A percentile compares a stretch with the other conserved stretches of the same genome.
These are phyloP conservation scores for Aphis craccivora DNA, from an alignment of 1,140 invertebrate genomes.

Conservation along the genomic window DNA sequence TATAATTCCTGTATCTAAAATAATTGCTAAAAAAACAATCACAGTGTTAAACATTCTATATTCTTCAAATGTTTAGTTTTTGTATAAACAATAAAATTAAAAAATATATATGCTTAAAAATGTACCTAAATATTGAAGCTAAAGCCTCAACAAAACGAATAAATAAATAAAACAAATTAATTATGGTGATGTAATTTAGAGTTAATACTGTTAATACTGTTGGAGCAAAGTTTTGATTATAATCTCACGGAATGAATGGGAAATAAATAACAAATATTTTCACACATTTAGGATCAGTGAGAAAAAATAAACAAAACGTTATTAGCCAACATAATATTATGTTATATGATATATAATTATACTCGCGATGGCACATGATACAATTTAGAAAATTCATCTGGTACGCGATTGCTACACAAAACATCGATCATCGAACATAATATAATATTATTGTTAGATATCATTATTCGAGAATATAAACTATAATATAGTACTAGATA, in stretches of 20 bases:
- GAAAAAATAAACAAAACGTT: neutral
- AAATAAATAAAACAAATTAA: slow-evolving; percentile 9
- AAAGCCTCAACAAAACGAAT: neutral
- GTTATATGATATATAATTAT: no score
- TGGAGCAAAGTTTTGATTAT: neutral
- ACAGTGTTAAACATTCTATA: neutral
- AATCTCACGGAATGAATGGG: neutral
- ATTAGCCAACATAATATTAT: neutral
- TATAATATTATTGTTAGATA: neutral
- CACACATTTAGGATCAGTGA: neutral
- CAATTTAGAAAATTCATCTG: no score
- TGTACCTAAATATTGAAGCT: neutral
- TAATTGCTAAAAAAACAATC: neutral
- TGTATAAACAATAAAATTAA: neutral
- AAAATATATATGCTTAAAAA: neutral
- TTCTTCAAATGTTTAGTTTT: neutral
- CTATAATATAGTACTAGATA: neutral
- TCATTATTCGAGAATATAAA: no score
- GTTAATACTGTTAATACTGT: neutral
- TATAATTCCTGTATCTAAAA: neutral
- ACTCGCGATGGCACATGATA: no score
- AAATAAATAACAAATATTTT: neutral
- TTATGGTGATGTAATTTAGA: neutral
- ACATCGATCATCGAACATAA: no score
- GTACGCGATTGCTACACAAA: no score